A percentile compares a stretch with the other conserved stretches of the same genome.
Evolutionary conservation across 2,888 invertebrate genomes (phyloP).

Genomic region (Dexiosoma caninum): DNA sequence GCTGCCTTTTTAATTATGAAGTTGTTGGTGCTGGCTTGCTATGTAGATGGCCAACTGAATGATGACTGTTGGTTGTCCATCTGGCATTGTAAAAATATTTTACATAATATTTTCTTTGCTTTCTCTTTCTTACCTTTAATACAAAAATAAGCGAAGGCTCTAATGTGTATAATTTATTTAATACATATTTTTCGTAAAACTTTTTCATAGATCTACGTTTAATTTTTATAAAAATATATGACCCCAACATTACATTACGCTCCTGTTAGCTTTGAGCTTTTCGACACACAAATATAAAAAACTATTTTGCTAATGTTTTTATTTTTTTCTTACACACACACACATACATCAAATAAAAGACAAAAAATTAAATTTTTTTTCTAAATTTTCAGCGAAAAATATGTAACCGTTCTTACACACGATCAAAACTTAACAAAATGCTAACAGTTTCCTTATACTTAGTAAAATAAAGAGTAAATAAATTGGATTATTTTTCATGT

Average conservation of each 20-base stretch:
- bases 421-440: no score
- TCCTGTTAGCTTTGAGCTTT: conserved; percentile 14
- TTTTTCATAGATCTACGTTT: not conserved
- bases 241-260: conserved; percentile 1
- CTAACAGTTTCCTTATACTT: no score
- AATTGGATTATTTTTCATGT: no score
- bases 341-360: not conserved
- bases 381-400: no score
- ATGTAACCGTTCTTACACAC: no score
- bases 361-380: no score
- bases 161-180: no score
- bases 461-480: no score
- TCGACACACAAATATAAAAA: not conserved
- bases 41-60: not conserved
- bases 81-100: conserved; percentile 48
- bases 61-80: not conserved
- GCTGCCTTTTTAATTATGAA: conserved; percentile 52
- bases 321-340: not conserved
- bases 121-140: not conserved
- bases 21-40: conserved; percentile 15
- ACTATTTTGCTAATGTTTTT: not conserved
- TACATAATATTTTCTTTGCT: conserved; percentile 40
- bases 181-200: not conserved
- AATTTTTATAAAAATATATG: not conserved
- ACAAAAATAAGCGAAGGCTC: no score